These are phyloP conservation scores for Tetrax tetrax DNA, from an alignment of 2,113 vertebrate species.

Conservation along the genomic window DNA sequence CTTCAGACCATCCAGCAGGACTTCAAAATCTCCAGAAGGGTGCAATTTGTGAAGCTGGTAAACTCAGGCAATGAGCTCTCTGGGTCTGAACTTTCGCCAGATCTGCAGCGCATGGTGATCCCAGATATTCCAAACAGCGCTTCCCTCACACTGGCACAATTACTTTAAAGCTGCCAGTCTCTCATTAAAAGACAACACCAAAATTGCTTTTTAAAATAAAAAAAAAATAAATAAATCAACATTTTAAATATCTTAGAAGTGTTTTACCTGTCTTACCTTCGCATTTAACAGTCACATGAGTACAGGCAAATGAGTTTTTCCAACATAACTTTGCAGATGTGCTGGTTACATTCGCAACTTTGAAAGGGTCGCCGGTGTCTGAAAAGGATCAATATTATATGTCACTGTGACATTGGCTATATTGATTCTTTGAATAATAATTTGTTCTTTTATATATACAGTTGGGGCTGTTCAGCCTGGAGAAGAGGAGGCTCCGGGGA, in stretches of 20 bases:
- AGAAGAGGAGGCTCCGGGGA: too few relatives aligned
- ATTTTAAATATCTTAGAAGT: accelerated
- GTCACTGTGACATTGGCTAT: neutral
- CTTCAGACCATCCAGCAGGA: neutral
- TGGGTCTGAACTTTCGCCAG: neutral
- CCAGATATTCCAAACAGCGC: neutral
- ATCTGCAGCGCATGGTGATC: accelerated
- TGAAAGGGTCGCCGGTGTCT: accelerated
- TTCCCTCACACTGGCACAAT: neutral
- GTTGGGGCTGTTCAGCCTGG: too few relatives aligned
- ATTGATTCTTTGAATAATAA: neutral
- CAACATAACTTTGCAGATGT: accelerated
- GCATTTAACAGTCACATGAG: accelerated
- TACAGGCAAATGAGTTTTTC: accelerated
- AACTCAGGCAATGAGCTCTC: neutral
- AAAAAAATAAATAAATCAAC: neutral
- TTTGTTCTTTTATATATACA: neutral
- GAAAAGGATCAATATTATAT: neutral
- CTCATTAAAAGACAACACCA: neutral
- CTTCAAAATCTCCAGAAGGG: neutral
- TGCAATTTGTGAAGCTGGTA: neutral
- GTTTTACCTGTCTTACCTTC: neutral
- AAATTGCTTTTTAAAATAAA: neutral
- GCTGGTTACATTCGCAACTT: accelerated
- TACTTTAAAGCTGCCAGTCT: neutral